Evolutionary conservation across 2,888 invertebrate genomes (phyloP).

Genomic region (Parnassius smintheus): DNA sequence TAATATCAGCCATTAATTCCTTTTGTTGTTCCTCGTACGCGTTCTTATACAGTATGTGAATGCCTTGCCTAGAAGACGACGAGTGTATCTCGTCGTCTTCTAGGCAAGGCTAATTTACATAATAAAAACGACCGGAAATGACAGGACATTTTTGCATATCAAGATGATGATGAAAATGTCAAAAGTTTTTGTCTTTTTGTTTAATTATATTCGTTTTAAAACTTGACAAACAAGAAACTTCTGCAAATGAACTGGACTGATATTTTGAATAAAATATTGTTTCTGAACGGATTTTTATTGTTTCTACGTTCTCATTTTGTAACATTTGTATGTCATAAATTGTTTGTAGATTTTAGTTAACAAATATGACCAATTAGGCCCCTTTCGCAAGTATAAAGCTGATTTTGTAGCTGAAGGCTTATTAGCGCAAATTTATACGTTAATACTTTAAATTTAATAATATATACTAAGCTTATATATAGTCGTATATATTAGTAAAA

Average conservation of each 20-base stretch:
- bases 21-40: slow-evolving; percentile 10
- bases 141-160: slow-evolving; percentile 13
- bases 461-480: no score
- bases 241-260: neutral
- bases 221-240: neutral
- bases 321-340: no score
- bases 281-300: no score
- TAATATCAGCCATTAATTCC: neutral
- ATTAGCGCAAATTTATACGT: no score
- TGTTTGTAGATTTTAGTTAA: neutral
- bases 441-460: no score
- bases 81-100: neutral
- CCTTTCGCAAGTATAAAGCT: neutral
- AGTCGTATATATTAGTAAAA: no score
- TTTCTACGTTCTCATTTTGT: no score
- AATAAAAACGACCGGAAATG: slow-evolving; percentile 10
- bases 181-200: no score
- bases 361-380: slow-evolving; percentile 6
- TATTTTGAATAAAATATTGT: no score
- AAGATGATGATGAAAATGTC: neutral
- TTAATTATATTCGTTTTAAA: no score
- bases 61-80: no score
- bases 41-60: slow-evolving; percentile 4
- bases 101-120: slow-evolving; percentile 17
- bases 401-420: no score